Percentiles rank a stretch among this genome's conserved stretches.
These are phyloP conservation scores for Tarsius wallacei DNA, from an alignment of 2,797 vertebrate species.

Conservation along the genomic window DNA sequence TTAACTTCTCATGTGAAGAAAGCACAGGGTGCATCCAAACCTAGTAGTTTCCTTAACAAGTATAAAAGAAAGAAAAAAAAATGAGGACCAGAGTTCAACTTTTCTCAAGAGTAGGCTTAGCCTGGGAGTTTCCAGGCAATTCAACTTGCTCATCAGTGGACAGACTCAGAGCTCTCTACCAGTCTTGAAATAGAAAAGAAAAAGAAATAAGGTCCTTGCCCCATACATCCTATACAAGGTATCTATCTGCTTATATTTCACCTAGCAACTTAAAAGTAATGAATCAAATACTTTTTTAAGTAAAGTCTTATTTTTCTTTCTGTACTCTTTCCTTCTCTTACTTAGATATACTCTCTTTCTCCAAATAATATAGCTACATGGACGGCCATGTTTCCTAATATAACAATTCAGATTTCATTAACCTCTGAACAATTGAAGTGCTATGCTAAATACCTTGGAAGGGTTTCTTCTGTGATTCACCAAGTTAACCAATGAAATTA, in stretches of 20 bases:
- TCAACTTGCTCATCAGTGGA: neutral
- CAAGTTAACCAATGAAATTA: slow-evolving; percentile 16
- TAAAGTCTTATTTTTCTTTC: slow-evolving; percentile 3
- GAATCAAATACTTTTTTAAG: neutral
- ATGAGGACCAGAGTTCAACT: neutral
- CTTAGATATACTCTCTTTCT: neutral
- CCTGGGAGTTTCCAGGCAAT: neutral
- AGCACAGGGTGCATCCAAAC: neutral
- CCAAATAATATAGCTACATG: neutral
- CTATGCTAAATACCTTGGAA: neutral
- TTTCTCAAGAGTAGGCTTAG: neutral
- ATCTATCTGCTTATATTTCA: neutral
- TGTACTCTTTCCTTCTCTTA: slow-evolving; percentile 21
- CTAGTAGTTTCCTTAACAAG: slow-evolving; percentile 26
- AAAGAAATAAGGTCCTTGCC: neutral
- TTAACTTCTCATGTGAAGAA: neutral
- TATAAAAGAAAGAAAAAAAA: neutral
- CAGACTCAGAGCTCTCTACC: neutral
- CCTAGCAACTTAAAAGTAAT: neutral
- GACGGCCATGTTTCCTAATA: neutral
- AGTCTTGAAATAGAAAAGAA: slow-evolving; percentile 17
- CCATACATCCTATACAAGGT: neutral
- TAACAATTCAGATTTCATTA: slow-evolving; percentile 21
- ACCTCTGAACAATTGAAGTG: neutral
- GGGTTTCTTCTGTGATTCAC: slow-evolving; percentile 25